Conservation (phyloP, 2,888 invertebrate genomes). For the Orchestes rusci region DNA sequence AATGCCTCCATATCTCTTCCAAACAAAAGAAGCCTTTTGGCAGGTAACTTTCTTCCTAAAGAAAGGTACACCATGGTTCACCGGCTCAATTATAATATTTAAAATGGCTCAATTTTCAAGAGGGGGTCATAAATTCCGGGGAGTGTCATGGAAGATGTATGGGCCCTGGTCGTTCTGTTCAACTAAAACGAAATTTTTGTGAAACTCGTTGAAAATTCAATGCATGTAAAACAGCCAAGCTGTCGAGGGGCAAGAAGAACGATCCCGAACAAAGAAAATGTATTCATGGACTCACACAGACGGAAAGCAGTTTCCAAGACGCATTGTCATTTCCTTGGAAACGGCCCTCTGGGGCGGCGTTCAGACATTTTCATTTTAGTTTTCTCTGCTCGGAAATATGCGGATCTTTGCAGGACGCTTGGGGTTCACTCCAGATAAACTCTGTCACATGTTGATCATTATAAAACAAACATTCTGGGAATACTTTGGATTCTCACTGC, state of each 20-base stretch:
- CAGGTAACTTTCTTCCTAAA: no score
- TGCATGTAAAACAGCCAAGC: constrained; percentile 43
- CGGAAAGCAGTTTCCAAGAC: constrained; percentile 43
- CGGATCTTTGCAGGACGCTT: constrained; percentile 17
- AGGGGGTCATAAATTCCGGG: no score
- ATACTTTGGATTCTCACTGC: no score
- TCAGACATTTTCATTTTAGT: constrained; percentile 44
- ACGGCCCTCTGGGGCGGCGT: constrained; percentile 41
- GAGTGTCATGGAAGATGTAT: no score
- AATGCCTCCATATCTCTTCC: no score
- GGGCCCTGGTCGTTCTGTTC: no score
- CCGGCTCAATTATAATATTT: constrained; percentile 20
- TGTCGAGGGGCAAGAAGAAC: constrained; percentile 24
- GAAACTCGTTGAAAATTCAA: constrained; percentile 41
- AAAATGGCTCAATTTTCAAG: constrained; percentile 21
- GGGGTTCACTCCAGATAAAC: constrained; percentile 12
- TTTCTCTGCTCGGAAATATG: constrained; percentile 37
- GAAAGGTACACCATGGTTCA: constrained; percentile 12
- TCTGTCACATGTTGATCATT: constrained; percentile 11
- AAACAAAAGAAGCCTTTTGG: no score
- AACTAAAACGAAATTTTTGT: no score
- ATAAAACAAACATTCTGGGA: no score
- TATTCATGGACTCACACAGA: constrained; percentile 38
- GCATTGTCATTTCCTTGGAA: constrained; percentile 44
- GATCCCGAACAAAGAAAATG: constrained; percentile 40